Base-by-base conservation (phyloP, 2,113 vertebrate genomes). In the Semicossyphus pulcher region DNA sequence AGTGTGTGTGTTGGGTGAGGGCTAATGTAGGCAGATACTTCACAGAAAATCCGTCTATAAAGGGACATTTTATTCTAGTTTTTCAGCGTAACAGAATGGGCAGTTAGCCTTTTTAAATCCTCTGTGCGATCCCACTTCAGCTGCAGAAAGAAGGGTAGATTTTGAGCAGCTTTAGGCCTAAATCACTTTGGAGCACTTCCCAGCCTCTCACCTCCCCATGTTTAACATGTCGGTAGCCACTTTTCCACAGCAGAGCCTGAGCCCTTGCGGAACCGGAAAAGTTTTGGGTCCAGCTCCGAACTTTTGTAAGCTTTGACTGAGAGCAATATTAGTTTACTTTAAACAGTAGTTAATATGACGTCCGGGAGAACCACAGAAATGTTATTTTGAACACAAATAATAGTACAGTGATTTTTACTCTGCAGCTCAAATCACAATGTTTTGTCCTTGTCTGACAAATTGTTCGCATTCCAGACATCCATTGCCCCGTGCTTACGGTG, bases 151-250 rank as follows among this genome's bases (percentile, higher is more conserved):
- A 53, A 47, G 42, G 62, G 59, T 72, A 68, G 74, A 61, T 71
- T 76, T 78, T 80, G 44, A 57, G 72, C 52, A 72, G 84, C 76
- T 84, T 82, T 74, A 56, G 63, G 32, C 23, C 41, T 72, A 81
- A 86, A 78, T 86, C 78, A 78, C 59, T 77, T 60, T 77, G 60
- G 69, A 87, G 57, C 7, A 21, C 81, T 73, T 84, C 82, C 79
- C 68, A 81, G 42, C 42, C 74, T 86, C 77, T 84, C 71, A 78
- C 79, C 59, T 82, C 53, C 34, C 18, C 23, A 58, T 0, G 9
- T 76, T 79, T 56, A 75, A 69, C 70, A n/a, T 77, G 65, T 67
- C 61, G 48, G 63, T 34, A 47, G 76, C 44, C 66, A 77, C 34
- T 78, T 81, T 83, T 79, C 32, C 64, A 29, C 56, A 47, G 39